Conservation (phyloP, 53 echinoderm and acorn worm species). For the Luidia sarsii region DNA sequence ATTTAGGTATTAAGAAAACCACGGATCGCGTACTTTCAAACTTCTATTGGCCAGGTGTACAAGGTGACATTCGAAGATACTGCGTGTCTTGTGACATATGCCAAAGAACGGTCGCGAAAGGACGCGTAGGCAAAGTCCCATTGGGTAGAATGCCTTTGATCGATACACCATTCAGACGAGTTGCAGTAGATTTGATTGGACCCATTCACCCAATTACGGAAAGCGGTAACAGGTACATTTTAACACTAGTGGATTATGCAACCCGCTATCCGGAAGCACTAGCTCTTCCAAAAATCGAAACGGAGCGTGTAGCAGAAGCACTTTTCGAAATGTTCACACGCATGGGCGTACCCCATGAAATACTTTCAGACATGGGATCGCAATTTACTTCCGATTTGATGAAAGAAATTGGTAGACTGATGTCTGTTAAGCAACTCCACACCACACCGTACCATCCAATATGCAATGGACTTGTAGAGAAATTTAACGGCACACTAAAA, state of each 20-base stretch:
- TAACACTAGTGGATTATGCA: constrained; percentile 61
- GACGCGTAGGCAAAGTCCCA: constrained; percentile 31
- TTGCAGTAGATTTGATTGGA: constrained; percentile 57
- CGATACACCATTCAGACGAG: constrained; percentile 52
- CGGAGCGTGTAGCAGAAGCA: constrained; percentile 62
- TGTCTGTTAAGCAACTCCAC: constrained; percentile 50
- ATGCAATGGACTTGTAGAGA: constrained; percentile 69
- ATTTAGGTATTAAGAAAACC: constrained; percentile 31
- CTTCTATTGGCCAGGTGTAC: constrained; percentile 55
- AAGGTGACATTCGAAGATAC: constrained; percentile 34
- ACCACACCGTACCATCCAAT: constrained; percentile 76
- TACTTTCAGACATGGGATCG: constrained; percentile 55
- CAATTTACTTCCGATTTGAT: constrained; percentile 69
- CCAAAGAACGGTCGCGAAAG: constrained; percentile 50
- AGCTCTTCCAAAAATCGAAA: constrained; percentile 54
- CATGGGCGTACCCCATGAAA: constrained; percentile 51
- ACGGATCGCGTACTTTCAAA: constrained; percentile 22
- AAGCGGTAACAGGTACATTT: constrained; percentile 56
- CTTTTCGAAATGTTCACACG: constrained; percentile 55
- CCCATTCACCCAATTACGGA: constrained; percentile 52
- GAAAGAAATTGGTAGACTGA: constrained; percentile 43
- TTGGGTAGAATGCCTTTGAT: constrained; percentile 55
- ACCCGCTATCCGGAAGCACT: constrained; percentile 65
- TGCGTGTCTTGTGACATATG: constrained; percentile 50
- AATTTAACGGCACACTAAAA: constrained; percentile 71